phyloP scores from a whole-genome alignment of 2,888 invertebrate species.

The Zhuqinia jingwanae region DNA sequence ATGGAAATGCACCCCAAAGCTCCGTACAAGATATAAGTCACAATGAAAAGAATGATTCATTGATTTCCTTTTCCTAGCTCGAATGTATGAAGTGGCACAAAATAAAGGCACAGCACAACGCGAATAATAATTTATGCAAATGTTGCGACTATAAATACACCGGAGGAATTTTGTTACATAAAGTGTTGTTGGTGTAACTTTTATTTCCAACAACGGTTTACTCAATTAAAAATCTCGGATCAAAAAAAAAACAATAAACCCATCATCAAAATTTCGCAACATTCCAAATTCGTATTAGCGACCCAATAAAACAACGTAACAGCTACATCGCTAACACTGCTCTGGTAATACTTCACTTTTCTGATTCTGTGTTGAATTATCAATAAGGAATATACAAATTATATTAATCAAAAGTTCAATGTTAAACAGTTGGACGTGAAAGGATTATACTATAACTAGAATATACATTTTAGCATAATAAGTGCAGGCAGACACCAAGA shows the following conservation, averaged over 20 bases:
- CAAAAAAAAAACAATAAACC: constrained; percentile 50
- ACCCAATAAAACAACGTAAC: constrained; percentile 69
- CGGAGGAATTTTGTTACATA: too few species aligned
- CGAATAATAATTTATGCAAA: too few species aligned
- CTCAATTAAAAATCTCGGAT: constrained; percentile 62
- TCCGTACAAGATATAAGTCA: too few species aligned
- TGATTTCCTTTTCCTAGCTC: too few species aligned
- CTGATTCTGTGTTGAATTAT: constrained; percentile 70
- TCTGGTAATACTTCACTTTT: constrained; percentile 69
- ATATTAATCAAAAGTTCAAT: constrained; percentile 52
- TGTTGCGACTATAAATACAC: too few species aligned
- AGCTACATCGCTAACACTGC: constrained; percentile 68
- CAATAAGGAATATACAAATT: constrained; percentile 62
- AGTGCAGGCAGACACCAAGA: constrained; percentile 63
- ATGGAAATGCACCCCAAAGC: too few species aligned
- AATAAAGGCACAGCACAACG: too few species aligned
- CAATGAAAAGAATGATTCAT: too few species aligned
- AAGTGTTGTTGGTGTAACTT: constrained; percentile 5
- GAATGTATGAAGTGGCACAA: too few species aligned
- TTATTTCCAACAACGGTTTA: constrained; percentile 51
- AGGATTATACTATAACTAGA: constrained; percentile 60
- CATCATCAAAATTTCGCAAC: constrained; percentile 54
- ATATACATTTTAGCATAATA: constrained; percentile 64
- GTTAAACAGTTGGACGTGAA: constrained; percentile 61
- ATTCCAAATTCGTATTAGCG: constrained; percentile 66